Conservation (phyloP, 2,888 invertebrate genomes). For the Strigamia crassipes region DNA sequence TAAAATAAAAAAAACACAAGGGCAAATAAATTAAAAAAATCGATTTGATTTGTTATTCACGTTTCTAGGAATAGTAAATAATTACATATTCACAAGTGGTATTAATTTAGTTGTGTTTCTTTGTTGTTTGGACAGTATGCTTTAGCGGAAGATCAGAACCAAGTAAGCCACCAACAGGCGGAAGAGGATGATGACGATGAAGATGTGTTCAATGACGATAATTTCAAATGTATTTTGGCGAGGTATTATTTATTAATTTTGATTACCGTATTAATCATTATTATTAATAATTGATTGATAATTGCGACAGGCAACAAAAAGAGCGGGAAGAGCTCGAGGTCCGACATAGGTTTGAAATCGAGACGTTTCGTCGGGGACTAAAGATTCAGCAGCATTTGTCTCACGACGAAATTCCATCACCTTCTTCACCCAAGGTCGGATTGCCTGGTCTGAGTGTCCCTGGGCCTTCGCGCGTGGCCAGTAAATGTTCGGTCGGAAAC, state of each 20-base stretch:
- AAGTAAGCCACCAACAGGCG: neutral
- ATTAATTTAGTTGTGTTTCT: no score
- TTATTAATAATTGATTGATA: no score
- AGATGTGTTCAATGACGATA: conserved; percentile 46
- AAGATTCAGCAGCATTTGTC: conserved; percentile 48
- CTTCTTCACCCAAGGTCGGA: conserved; percentile 40
- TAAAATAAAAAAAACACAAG: neutral
- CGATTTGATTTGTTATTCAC: no score
- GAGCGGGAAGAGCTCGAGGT: conserved; percentile 65
- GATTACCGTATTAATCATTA: no score
- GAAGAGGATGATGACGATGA: conserved; percentile 44
- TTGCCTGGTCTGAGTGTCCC: neutral
- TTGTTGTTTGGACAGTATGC: conserved; percentile 4
- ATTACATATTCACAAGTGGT: no score
- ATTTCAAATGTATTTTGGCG: conserved; percentile 43
- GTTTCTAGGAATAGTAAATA: no score
- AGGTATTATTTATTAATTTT: neutral
- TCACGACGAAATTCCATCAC: conserved; percentile 30
- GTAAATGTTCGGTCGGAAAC: neutral
- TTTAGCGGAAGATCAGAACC: conserved; percentile 43
- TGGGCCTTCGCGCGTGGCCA: neutral
- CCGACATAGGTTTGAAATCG: conserved; percentile 60
- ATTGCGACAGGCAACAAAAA: conserved; percentile 62
- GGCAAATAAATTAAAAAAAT: no score
- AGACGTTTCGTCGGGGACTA: conserved; percentile 53